A percentile compares a stretch with the other conserved stretches of the same genome.
These are phyloP conservation scores for Myotis davidii DNA, from an alignment of 2,113 vertebrate genomes.

Conservation along the genomic window DNA sequence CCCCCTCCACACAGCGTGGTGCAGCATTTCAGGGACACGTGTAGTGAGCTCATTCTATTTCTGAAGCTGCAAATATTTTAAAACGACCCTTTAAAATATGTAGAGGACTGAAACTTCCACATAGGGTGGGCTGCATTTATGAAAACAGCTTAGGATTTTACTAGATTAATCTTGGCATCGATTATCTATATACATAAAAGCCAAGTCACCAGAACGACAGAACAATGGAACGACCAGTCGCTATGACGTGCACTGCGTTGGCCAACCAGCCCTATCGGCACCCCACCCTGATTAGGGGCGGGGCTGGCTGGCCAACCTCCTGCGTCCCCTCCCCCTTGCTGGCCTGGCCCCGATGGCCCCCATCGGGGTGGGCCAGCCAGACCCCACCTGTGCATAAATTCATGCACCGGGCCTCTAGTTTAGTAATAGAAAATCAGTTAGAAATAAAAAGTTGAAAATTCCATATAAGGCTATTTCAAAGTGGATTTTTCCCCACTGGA, in stretches of 20 bases:
- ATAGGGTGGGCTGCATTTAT: conserved; percentile 37
- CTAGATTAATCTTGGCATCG: conserved; percentile 60
- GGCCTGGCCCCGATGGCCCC: too few relatives aligned
- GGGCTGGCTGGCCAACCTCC: too few relatives aligned
- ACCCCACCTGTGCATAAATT: too few relatives aligned
- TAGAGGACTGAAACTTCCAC: background rate
- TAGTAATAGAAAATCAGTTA: conserved; percentile 57
- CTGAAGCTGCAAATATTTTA: conserved; percentile 48
- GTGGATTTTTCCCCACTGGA: background rate
- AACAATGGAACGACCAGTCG: too few relatives aligned
- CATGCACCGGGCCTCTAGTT: background rate
- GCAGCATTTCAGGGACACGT: background rate
- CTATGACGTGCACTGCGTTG: too few relatives aligned
- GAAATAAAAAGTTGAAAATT: conserved; percentile 61
- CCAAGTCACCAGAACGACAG: too few relatives aligned
- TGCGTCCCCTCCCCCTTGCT: too few relatives aligned
- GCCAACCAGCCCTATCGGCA: too few relatives aligned
- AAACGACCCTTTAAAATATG: conserved; percentile 62
- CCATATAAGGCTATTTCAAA: background rate
- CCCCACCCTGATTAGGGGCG: too few relatives aligned
- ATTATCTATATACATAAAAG: background rate
- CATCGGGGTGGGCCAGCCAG: too few relatives aligned
- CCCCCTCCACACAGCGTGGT: conserved; percentile 17
- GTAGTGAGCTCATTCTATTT: background rate
- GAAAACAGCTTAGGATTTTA: conserved; percentile 58